Evolutionary conservation across 2,113 vertebrate genomes (phyloP), one percentile per base, ranked within the genome.

Genomic region (Chrysemys picta): DNA sequence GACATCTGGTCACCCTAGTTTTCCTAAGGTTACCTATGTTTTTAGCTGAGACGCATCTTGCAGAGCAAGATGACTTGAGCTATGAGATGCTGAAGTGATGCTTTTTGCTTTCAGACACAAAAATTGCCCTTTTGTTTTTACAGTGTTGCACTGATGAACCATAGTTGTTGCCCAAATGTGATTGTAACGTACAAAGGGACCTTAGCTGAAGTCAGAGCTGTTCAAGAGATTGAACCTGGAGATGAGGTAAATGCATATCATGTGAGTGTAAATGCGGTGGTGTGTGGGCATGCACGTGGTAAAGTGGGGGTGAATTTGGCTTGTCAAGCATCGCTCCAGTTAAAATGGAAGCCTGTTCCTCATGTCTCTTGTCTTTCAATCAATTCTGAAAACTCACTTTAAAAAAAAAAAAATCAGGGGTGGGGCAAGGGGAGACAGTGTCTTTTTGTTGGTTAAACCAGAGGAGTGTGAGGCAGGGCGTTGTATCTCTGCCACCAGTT

Each of bases 71-170:
- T n/a, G 47, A 19, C 35, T 91, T 17, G 16, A 0, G 38, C 80
- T 82, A 95, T 93, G 12, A 83, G 27, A 78, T 11, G 62, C 3
- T 85, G 29, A 88, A 59, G 75, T 82, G 24, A 2, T 84, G 78
- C 65, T 80, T 38, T 3, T 87, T 65, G 17, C 80, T 47, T n/a
- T 75, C 10, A 35, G 1, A 83, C 45, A 53, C 75, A 53, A 27
- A 89, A 84, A 24, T 81, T 53, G 25, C 87, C 92, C 87, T 89
- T 84, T 56, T 95, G 2, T 76, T 91, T 89, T 93, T 97, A 24
- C 89, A 99, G 99, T 25, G 99, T 99, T 82, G 99, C 99, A 0
- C 87, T 99, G 88, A 99, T 99, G 98, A 99, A 99, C 97, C 99
- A 99, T 96, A 99, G 99, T 97, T 99, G 99, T 90, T 99, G 99